A percentile compares a stretch with the other conserved stretches of the same genome.
Evolutionary conservation across 1,140 invertebrate species (phyloP).

Genomic region (Hycleus cichorii): DNA sequence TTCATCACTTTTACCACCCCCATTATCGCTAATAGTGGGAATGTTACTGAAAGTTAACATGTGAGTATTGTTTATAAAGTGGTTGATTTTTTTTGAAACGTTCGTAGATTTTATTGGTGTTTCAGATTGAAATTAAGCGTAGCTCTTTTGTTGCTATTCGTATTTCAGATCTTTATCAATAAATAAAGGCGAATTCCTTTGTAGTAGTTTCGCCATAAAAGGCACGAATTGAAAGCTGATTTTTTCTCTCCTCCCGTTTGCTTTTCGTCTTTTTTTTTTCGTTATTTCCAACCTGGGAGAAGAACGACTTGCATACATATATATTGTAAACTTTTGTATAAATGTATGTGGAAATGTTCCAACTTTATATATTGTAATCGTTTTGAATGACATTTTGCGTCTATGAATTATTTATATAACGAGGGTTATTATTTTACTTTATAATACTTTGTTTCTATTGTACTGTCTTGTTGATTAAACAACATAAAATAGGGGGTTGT

Average conservation of each 20-base stretch:
- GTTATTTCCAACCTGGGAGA: too few species aligned
- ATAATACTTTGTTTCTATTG: constrained; percentile 1
- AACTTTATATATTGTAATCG: constrained; percentile 8
- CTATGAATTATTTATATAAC: constrained; percentile 9
- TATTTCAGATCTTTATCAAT: constrained; percentile 25
- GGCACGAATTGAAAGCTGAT: constrained; percentile 16
- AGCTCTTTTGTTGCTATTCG: constrained; percentile 18
- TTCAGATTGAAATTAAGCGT: constrained; percentile 11
- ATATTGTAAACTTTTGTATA: not conserved
- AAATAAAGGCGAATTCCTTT: constrained; percentile 21
- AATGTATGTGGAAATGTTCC: too few species aligned
- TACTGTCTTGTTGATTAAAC: constrained; percentile 1
- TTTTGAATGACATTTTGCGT: constrained; percentile 5
- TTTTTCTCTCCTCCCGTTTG: not conserved
- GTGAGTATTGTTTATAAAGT: too few species aligned
- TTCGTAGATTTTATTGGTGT: too few species aligned
- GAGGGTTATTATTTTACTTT: not conserved
- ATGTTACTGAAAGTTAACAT: too few species aligned
- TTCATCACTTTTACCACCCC: too few species aligned
- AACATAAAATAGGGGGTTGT: too few species aligned
- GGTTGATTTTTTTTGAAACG: too few species aligned
- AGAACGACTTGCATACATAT: constrained; percentile 5
- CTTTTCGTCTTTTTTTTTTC: too few species aligned
- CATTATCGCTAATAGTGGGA: too few species aligned
- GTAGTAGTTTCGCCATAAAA: constrained; percentile 20